A percentile compares a stretch with the other conserved stretches of the same genome.
Evolutionary conservation across 2,797 vertebrate species (phyloP).

Genomic region (Mormyrus hasselquistii): DNA sequence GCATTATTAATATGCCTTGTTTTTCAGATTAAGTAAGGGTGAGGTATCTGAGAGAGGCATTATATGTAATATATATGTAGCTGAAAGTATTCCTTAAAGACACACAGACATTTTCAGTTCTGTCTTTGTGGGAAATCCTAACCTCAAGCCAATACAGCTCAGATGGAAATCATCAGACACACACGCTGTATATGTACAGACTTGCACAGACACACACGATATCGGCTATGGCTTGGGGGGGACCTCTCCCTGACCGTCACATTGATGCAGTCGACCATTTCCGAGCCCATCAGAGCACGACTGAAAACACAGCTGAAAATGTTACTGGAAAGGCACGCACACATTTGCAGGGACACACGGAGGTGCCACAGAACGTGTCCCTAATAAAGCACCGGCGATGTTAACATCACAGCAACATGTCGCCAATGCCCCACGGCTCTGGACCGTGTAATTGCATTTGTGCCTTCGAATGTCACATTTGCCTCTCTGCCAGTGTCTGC

Average conservation of each 20-base stretch:
- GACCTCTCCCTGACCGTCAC: background rate
- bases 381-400: background rate
- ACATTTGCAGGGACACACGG: background rate
- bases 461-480: background rate
- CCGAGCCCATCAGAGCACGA: background rate
- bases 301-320: background rate
- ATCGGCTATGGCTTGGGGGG: background rate
- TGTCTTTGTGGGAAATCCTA: background rate
- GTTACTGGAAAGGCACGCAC: background rate
- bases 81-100: background rate
- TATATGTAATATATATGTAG: background rate
- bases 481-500: background rate
- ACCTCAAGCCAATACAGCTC: background rate
- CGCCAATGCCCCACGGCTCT: background rate
- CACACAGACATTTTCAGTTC: background rate
- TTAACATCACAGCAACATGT: background rate
- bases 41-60: background rate
- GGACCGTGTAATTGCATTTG: constrained; percentile 7
- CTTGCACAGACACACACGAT: background rate
- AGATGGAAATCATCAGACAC: background rate
- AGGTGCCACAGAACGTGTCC: background rate
- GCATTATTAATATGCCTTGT: background rate
- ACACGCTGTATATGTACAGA: background rate
- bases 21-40: background rate
- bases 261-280: background rate